These are phyloP conservation scores for Fragum sueziense DNA, from an alignment of 2,888 invertebrate genomes.

Conservation along the genomic window DNA sequence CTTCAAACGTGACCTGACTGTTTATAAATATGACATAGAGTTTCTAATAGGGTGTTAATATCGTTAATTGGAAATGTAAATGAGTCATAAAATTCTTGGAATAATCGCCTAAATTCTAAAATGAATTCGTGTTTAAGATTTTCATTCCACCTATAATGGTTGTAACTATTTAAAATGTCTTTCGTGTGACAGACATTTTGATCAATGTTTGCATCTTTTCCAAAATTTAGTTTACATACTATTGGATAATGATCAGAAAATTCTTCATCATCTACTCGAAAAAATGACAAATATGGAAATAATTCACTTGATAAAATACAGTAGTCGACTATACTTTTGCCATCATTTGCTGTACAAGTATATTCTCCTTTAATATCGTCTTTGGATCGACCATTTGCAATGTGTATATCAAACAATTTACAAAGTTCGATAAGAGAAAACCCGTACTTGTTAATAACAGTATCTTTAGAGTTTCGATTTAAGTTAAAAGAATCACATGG, in stretches of 20 bases:
- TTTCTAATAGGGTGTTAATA: neutral
- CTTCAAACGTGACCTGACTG: neutral
- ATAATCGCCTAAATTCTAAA: neutral
- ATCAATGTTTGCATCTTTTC: neutral
- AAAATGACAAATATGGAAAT: neutral
- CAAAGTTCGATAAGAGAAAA: conserved; percentile 9
- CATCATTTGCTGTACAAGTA: conserved; percentile 14
- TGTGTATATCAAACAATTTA: neutral
- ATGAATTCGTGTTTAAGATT: neutral
- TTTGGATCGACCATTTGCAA: conserved; percentile 5
- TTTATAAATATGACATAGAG: neutral
- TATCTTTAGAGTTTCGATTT: neutral
- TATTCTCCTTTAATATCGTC: neutral
- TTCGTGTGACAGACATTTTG: neutral
- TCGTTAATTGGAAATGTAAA: neutral
- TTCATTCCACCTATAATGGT: neutral
- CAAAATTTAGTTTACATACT: neutral
- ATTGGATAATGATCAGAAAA: conserved; percentile 7
- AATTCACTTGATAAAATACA: neutral
- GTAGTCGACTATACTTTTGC: conserved; percentile 18
- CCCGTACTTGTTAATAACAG: neutral
- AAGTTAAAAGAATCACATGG: neutral
- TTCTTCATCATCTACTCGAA: neutral
- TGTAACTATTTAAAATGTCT: neutral
- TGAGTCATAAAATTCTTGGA: neutral